Base-by-base conservation (phyloP, 2,797 vertebrate species). In the Pampus argenteus region DNA sequence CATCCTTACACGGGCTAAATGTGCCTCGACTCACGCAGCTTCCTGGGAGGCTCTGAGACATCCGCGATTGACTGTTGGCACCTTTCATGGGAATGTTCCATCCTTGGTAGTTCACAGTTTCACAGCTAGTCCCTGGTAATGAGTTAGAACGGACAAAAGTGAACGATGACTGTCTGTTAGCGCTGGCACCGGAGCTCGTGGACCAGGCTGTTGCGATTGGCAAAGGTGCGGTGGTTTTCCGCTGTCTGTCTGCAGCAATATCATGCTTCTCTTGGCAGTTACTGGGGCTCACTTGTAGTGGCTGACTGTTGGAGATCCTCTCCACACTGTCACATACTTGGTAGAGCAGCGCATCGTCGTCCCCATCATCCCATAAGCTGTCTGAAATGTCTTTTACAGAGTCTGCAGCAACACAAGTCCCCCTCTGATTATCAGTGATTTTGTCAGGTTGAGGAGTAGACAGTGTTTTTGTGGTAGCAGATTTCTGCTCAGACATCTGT, bases 271-370 rank as follows among this genome's bases (percentile, higher is more conserved):
- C 34, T 66, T 71, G 74, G 71, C 42, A 3, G 63, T 6, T 36
- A 9, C n/a, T 9, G 9, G 36, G 40, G 38, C 49, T 58, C 18
- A 0, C 62, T 66, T 73, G 77, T 34, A 76, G 42, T 4, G 82
- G 76, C 65, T 93, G 90, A 67, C 78, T 90, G 89, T 83, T 92
- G 56, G 94, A 96, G 77, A 93, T 90, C 87, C 90, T 95, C 91
- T 99, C 98, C 76, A 98, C 81, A 18, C 93, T 94, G 85, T 98
- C 96, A 86, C 97, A 99, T 17, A 94, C 94, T 89, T 96, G 94
- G 90, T 95, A 98, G 11, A 99, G 86, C 75, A 98, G 87, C 28
- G 95, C 94, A 52, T 98, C 97, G 14, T 98, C 96, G 1, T 95
- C 96, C 55, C 81, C 89, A 28, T 96, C 84, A 56, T 95, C 95